Percentiles rank a stretch among this genome's conserved stretches.
Evolutionary conservation across 1,140 invertebrate species (phyloP).

Genomic region (Homarus americanus): DNA sequence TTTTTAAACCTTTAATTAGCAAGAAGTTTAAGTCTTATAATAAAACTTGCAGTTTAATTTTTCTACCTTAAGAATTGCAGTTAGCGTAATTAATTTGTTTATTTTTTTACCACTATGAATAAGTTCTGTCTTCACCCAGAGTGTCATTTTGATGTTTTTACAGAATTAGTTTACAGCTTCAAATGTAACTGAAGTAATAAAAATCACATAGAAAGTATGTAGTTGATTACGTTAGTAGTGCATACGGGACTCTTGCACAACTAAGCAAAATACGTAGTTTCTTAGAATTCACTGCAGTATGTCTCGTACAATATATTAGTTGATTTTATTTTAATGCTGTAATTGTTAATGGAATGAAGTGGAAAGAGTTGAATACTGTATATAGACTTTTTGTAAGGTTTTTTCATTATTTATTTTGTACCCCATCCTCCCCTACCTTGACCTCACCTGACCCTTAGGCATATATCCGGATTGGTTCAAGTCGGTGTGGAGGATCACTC

Average conservation of each 20-base stretch:
- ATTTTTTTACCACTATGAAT: too few species aligned
- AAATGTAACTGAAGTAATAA: neutral
- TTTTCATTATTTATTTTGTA: slow-evolving; percentile 16
- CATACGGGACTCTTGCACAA: neutral
- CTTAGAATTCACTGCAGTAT: neutral
- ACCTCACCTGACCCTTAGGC: slow-evolving; percentile 82
- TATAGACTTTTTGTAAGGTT: neutral
- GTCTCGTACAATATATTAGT: neutral
- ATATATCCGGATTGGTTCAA: slow-evolving; percentile 94
- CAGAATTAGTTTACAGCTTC: neutral
- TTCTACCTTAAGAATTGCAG: too few species aligned
- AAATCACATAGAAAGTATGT: neutral
- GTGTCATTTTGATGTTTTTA: too few species aligned
- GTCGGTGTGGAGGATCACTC: slow-evolving; percentile 95
- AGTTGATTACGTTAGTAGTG: neutral
- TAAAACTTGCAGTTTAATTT: too few species aligned
- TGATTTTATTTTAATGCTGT: neutral
- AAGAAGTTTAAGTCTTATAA: too few species aligned
- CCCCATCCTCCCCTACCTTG: slow-evolving; percentile 56
- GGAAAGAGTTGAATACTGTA: neutral
- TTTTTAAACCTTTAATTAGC: too few species aligned
- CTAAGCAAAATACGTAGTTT: neutral
- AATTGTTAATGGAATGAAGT: neutral
- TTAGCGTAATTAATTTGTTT: too few species aligned
- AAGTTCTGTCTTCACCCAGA: too few species aligned